phyloP scores from a whole-genome alignment of 2,888 invertebrate species.

The Microplitis manilae region DNA sequence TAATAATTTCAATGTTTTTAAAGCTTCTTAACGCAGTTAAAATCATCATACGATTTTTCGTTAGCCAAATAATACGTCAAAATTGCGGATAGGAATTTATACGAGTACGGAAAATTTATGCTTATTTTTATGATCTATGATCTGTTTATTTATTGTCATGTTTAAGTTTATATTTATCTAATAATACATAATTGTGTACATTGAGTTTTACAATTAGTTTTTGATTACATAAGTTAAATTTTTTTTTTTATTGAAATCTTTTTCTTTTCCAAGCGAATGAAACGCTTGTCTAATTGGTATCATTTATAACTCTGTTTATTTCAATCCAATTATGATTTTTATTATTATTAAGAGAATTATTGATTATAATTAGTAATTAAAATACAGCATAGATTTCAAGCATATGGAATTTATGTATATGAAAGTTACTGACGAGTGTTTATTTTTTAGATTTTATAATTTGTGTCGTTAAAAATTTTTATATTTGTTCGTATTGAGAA shows the following conservation, averaged over 20 bases:
- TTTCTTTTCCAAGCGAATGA: slow-evolving; percentile 1
- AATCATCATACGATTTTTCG: slow-evolving; percentile 91
- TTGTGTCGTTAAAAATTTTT: slow-evolving; percentile 31
- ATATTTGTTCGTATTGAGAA: neutral
- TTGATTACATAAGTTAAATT: too few species aligned
- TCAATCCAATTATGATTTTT: neutral
- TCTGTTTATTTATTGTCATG: neutral
- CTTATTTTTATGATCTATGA: slow-evolving; percentile 5
- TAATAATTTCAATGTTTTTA: slow-evolving; percentile 94
- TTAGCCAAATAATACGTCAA: slow-evolving; percentile 89
- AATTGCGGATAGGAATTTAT: slow-evolving; percentile 93
- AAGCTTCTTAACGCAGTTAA: slow-evolving; percentile 88
- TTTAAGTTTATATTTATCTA: slow-evolving; percentile 5
- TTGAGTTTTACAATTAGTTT: neutral
- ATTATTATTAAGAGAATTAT: neutral
- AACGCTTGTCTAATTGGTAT: neutral
- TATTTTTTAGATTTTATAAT: slow-evolving; percentile 67
- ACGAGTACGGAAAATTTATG: slow-evolving; percentile 76
- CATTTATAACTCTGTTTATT: neutral
- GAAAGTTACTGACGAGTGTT: slow-evolving; percentile 69
- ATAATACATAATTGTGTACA: too few species aligned
- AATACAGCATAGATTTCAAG: slow-evolving; percentile 49
- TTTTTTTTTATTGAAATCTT: neutral
- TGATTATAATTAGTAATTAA: neutral
- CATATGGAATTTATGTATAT: slow-evolving; percentile 68